Evolutionary conservation across 2,797 vertebrate genomes (phyloP).

Genomic region (Girardinus metallicus): DNA sequence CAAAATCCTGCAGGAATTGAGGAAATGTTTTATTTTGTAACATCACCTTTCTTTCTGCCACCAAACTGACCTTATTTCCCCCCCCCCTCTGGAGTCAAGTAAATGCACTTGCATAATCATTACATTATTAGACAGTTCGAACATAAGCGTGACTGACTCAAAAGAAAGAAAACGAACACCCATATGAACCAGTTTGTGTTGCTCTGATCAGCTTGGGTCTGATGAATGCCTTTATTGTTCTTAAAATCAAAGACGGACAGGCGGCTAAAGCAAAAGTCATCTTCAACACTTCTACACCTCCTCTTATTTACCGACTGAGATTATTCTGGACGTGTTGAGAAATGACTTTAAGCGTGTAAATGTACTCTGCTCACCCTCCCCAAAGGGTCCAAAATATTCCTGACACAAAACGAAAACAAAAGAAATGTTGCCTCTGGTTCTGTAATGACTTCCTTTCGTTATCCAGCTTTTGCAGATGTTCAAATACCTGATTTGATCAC

Average conservation of each 20-base stretch:
- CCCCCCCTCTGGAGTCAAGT: conserved; percentile 7
- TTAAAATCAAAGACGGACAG: conserved; percentile 48
- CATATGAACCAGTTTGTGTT: conserved; percentile 14
- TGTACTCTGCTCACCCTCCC: conserved; percentile 43
- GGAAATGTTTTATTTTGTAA: conserved; percentile 36
- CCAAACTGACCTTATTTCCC: conserved; percentile 27
- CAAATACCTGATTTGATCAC: background rate
- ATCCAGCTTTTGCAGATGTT: background rate
- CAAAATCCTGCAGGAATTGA: conserved; percentile 25
- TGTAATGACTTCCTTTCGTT: background rate
- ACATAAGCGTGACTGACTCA: conserved; percentile 11
- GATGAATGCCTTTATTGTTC: conserved; percentile 27
- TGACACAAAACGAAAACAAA: background rate
- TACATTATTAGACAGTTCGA: conserved; percentile 33
- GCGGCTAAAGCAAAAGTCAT: conserved; percentile 33
- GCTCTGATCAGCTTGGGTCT: conserved; percentile 40
- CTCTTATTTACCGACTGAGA: background rate
- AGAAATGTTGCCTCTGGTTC: background rate
- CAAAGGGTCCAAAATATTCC: conserved; percentile 11
- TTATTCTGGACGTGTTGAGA: conserved; percentile 38
- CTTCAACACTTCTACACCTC: conserved; percentile 43
- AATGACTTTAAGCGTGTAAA: conserved; percentile 31
- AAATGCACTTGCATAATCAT: conserved; percentile 45
- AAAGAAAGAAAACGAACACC: background rate
- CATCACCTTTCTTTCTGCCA: conserved; percentile 23